These are phyloP conservation scores for Anseranas semipalmata DNA, from an alignment of 2,113 vertebrate species.

Conservation along the genomic window DNA sequence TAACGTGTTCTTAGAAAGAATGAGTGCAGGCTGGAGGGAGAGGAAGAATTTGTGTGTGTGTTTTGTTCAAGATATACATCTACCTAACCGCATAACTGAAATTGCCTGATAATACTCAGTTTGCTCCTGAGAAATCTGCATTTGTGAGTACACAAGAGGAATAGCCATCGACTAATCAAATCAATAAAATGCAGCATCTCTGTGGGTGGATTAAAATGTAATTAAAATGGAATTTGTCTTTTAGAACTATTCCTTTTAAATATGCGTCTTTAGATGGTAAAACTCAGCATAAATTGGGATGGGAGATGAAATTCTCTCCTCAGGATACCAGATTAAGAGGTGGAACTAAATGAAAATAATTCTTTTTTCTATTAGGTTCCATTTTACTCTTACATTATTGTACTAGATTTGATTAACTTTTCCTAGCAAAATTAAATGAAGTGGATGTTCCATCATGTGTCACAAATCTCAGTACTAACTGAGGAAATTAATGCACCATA, in stretches of 20 bases:
- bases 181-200: not conserved
- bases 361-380: not conserved
- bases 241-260: not conserved
- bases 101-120: not conserved
- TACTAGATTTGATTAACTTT: not conserved
- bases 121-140: not conserved
- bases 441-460: not conserved
- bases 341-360: conserved; percentile 8
- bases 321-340: not conserved
- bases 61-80: not conserved
- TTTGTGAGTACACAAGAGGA: not conserved
- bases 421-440: not conserved
- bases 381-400: not conserved
- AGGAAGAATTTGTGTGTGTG: not conserved
- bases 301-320: not conserved
- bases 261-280: not conserved
- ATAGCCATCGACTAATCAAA: not conserved
- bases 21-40: not conserved
- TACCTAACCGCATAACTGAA: not conserved
- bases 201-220: not conserved
- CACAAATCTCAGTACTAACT: not conserved
- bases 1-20: conserved; percentile 25
- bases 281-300: not conserved
- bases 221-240: conserved; percentile 5
- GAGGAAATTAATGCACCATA: not conserved